Base-by-base conservation (phyloP, 1,140 invertebrate genomes). In the Drosophila subpulchrella region DNA sequence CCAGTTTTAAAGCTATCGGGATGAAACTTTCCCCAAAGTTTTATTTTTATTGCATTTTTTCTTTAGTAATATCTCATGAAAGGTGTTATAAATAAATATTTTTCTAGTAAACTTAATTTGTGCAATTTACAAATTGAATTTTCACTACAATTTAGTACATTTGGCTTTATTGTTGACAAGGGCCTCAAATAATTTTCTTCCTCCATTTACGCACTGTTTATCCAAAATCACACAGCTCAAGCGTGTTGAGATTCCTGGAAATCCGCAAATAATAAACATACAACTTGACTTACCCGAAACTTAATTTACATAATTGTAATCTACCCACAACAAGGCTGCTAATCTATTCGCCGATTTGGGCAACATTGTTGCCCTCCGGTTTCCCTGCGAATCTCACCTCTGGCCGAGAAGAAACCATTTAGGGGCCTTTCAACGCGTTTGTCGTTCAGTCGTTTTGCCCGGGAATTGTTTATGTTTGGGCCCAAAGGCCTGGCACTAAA, bases 381-480 rank as follows among this genome's bases (percentile, higher is more conserved):
- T 41, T 41, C 39, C 39, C 13, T 15, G 6, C n/a, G 8, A 51
- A 6, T 65, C 34, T 17, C 4, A 51, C 36, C 47, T 15, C 27
- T n/a, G 32, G 30, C 39, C 62, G 34, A 39, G 63, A 1, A 32
- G 32, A 17, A 62, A 34, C 65, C 36, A 67, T 79, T 80, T 67
- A 62, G 60, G 63, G 66, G 20, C 36, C 59, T 75, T 61, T 79
- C 75, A 66, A 59, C 80, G 63, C 75, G 42, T 78, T 63, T 38
- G 54, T 59, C 27, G 68, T 38, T 24, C 11, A n/a, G 34, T 36
- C 34, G 27, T 42, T 32, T 48, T 72, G 57, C 67, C 57, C 53
- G 59, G 62, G 47, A 71, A 72, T 78, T 84, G 81, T 84, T 85
- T 85, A 81, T 81, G 78, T 74, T 81, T 61, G 41, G 77, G 67